A percentile compares a stretch with the other conserved stretches of the same genome.
Evolutionary conservation across 2,797 vertebrate genomes (phyloP).

Genomic region (Emydoidea blandingii): DNA sequence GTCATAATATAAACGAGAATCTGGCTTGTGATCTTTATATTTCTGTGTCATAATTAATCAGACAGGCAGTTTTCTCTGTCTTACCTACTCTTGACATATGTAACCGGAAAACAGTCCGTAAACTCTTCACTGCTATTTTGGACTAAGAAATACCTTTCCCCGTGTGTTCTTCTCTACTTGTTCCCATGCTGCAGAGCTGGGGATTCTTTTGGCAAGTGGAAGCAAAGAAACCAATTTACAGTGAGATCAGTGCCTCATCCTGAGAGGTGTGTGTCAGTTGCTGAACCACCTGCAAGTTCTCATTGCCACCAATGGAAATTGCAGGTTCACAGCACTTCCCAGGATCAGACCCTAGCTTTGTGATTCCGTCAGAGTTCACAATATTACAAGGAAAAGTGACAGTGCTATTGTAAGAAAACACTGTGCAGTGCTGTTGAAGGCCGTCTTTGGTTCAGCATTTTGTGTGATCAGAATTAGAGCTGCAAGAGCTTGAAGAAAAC

Average conservation of each 20-base stretch:
- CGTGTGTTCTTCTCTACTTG: not conserved
- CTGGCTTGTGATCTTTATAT: not conserved
- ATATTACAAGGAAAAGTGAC: not conserved
- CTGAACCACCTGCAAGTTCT: not conserved
- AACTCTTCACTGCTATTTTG: conserved; percentile 12
- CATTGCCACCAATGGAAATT: not conserved
- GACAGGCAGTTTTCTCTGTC: fast-evolving
- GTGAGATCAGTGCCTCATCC: not conserved
- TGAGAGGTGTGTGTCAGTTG: not conserved
- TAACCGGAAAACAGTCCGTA: not conserved
- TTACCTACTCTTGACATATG: not conserved
- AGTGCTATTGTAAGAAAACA: not conserved
- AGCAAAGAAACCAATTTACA: not conserved
- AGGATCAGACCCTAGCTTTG: not conserved
- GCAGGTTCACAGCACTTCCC: not conserved
- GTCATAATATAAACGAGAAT: not conserved
- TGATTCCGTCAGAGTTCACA: not conserved
- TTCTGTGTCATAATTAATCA: not conserved
- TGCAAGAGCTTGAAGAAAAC: conserved; percentile 1
- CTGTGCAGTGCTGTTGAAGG: not conserved
- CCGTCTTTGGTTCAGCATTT: not conserved
- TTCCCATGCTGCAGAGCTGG: not conserved
- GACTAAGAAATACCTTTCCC: not conserved
- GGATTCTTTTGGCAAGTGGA: conserved; percentile 6
- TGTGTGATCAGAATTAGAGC: not conserved